phyloP scores from a whole-genome alignment of 2,113 vertebrate genomes.

The Hemicordylus capensis region DNA sequence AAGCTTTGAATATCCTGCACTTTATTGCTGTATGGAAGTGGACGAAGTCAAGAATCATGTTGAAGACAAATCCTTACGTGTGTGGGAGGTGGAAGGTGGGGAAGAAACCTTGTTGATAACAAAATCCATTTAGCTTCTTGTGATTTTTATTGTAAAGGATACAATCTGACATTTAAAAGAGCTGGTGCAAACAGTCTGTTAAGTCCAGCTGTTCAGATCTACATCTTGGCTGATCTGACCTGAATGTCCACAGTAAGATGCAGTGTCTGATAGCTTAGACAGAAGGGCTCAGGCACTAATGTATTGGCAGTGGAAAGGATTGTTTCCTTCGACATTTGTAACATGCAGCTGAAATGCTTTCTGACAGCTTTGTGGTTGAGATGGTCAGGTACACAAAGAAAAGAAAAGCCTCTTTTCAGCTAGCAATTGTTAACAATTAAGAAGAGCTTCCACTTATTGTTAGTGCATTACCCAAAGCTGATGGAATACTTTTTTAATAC shows the following conservation, averaged over 20 bases:
- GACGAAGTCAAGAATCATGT: background rate
- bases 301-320: background rate
- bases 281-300: background rate
- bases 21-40: no score
- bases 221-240: background rate
- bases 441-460: background rate
- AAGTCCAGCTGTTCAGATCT: background rate
- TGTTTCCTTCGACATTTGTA: background rate
- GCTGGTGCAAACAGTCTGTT: background rate
- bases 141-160: background rate
- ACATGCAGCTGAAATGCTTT: background rate
- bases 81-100: background rate
- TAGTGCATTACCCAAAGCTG: background rate
- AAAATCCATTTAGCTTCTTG: rapidly evolving
- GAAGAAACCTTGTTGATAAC: background rate
- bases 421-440: background rate
- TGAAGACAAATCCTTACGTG: background rate
- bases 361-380: constrained; percentile 23
- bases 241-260: background rate
- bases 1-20: no score
- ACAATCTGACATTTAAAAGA: background rate
- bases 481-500: background rate
- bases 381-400: constrained; percentile 26
- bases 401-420: constrained; percentile 13
- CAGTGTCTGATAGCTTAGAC: background rate